Percentiles rank a stretch among this genome's conserved stretches.
Conservation (phyloP, 2,113 vertebrate genomes). For the Ornithorhynchus anatinus region DNA sequence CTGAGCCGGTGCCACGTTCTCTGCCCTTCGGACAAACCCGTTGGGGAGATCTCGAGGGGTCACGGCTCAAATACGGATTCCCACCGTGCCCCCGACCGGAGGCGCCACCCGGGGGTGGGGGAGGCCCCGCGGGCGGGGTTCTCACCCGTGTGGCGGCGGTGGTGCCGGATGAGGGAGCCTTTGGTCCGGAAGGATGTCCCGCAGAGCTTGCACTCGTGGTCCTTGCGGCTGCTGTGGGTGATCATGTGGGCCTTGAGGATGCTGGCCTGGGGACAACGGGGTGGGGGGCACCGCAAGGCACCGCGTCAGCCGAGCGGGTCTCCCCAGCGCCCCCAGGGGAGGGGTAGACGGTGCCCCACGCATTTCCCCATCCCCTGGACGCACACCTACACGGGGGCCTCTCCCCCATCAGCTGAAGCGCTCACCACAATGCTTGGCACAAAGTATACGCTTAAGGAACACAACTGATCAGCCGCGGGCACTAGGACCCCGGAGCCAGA, state of each 20-base stretch:
- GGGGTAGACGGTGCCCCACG: too few species aligned
- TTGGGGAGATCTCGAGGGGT: too few species aligned
- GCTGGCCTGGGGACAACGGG: conserved; percentile 80
- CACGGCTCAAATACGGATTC: background rate
- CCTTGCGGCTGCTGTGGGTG: conserved; percentile 93
- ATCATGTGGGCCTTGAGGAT: conserved; percentile 96
- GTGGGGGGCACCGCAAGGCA: too few species aligned
- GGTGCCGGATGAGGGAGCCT: conserved; percentile 95
- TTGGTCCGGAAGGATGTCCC: conserved; percentile 92
- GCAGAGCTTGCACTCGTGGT: conserved; percentile 91
- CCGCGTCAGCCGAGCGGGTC: too few species aligned
- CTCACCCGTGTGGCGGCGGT: conserved; percentile 93
- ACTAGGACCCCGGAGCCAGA: too few species aligned
- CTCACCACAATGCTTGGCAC: too few species aligned
- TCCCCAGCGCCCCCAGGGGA: too few species aligned
- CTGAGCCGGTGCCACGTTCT: background rate
- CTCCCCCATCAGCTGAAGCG: too few species aligned
- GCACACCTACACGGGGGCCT: too few species aligned
- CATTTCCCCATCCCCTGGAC: too few species aligned
- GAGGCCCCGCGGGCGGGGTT: accelerated
- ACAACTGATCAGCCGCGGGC: too few species aligned
- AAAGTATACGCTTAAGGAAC: too few species aligned
- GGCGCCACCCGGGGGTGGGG: background rate
- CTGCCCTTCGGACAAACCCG: background rate
- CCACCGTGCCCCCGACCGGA: background rate